These are phyloP conservation scores for Ciconia stormi DNA, from an alignment of 2,113 vertebrate genomes.

Conservation along the genomic window DNA sequence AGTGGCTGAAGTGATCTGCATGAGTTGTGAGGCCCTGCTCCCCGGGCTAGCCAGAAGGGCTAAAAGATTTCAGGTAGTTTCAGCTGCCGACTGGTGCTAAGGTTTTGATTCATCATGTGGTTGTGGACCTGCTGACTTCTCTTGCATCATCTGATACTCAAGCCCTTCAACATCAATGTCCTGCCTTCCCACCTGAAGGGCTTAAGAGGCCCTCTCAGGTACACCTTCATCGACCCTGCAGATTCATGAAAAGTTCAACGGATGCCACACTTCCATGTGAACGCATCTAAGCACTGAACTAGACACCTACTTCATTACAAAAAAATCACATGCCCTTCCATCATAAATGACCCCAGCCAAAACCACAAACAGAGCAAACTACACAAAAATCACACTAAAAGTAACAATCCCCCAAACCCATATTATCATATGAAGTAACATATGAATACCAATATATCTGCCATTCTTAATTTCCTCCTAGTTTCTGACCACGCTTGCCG, in stretches of 20 bases:
- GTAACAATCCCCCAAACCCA: not conserved
- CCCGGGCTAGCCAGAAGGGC: not conserved
- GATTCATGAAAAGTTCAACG: not conserved
- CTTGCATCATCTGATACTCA: not conserved
- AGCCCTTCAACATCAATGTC: rapidly evolving
- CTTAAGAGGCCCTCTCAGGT: not conserved
- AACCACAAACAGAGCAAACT: not conserved
- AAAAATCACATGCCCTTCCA: not conserved
- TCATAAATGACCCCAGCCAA: not conserved
- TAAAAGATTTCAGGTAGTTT: not conserved
- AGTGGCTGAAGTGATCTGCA: not conserved
- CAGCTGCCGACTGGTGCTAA: not conserved
- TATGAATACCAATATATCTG: not conserved
- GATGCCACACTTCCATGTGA: rapidly evolving
- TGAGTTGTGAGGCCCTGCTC: not conserved
- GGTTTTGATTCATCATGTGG: not conserved
- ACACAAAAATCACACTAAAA: not conserved
- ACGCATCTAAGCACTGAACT: not conserved
- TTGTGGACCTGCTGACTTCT: not conserved
- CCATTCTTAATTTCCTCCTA: not conserved
- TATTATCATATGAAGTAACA: not conserved
- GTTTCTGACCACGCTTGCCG: not conserved
- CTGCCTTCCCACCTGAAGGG: not conserved
- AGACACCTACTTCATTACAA: not conserved
- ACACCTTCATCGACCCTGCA: not conserved